Conservation (phyloP, 2,797 vertebrate species). For the Spinus olivaceus region DNA sequence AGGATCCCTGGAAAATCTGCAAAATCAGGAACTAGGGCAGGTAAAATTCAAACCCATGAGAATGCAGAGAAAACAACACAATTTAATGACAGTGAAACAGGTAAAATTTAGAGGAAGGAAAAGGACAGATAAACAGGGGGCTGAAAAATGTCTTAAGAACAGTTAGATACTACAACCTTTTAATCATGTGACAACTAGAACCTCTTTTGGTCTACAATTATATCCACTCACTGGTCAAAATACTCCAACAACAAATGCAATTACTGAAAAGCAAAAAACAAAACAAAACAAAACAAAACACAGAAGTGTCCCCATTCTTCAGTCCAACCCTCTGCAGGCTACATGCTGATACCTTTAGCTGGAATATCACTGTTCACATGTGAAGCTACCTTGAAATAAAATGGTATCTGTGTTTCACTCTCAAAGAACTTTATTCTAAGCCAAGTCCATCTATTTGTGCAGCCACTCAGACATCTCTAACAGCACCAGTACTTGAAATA, state of each 20-base stretch:
- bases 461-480: neutral
- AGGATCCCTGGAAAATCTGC: neutral
- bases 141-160: neutral
- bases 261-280: neutral
- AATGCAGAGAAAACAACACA: neutral
- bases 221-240: neutral
- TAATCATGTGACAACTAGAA: neutral
- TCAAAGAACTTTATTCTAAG: neutral
- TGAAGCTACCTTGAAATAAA: neutral
- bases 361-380: neutral
- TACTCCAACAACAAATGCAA: neutral
- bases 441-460: neutral
- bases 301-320: neutral
- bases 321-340: accelerated
- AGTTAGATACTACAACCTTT: neutral
- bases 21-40: neutral
- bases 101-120: neutral
- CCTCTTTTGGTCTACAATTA: neutral
- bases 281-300: no score
- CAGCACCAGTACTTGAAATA: neutral
- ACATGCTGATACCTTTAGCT: neutral
- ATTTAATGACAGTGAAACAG: neutral
- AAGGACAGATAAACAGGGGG: neutral
- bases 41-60: neutral
- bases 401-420: neutral